Base-by-base conservation (phyloP, 2,888 invertebrate genomes). In the Altica lythri region DNA sequence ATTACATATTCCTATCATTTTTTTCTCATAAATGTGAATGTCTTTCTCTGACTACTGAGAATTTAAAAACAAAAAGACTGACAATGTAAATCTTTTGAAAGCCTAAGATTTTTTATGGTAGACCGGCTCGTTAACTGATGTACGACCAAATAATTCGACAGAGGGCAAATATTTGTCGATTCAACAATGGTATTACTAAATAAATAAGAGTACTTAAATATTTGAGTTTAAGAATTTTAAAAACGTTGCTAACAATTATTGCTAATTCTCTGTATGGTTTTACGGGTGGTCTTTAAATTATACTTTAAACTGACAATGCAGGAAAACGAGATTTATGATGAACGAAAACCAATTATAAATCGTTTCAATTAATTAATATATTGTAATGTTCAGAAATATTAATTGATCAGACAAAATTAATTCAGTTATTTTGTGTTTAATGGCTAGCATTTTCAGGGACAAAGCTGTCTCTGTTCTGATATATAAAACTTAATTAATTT, bases 171-270 rank as follows among this genome's bases (percentile, higher is more conserved):
- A 54, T 57, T 61, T 59, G 59, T 52, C 61, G 59, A 61, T 59
- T 61, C 55, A 55, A 55, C 59, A 59, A 60, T 54, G 56, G n/a
- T n/a, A n/a, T n/a, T n/a, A n/a, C n/a, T 56, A 58, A 60, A 62
- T 62, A 60, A 54, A 45, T 54, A 46, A 53, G 53, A 57, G 56
- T 58, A 60, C 61, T 64, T 53, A 58, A 59, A 55, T 48, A 57
- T 46, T 40, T 53, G 42, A 44, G 46, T 49, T 50, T 43, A 55
- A 57, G 57, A 57, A 68, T 68, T 50, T 56, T 42, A 54, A 44
- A 65, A 66, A 67, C 63, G 63, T 65, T 61, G 65, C 61, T 62
- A 52, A 52, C 57, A 63, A 65, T 65, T 65, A 68, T 67, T 64
- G 66, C 60, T 59, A 60, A 63, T 68, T 67, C 65, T 61, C 61